phyloP scores from a whole-genome alignment of 2,888 invertebrate species.

The Arge pagana region DNA sequence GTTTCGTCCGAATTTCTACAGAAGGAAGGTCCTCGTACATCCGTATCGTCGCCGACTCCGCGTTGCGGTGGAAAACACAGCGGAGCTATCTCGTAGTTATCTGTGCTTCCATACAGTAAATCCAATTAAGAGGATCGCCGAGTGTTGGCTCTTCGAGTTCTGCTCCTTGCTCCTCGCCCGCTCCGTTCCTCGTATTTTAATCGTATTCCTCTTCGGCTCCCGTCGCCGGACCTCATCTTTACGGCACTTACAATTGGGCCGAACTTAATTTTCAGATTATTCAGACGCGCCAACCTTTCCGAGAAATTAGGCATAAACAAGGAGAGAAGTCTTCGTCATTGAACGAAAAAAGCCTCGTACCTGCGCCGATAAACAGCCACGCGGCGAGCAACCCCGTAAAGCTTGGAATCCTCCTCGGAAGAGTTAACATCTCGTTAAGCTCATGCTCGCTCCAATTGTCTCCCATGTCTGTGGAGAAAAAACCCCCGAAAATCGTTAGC shows the following conservation, averaged over 20 bases:
- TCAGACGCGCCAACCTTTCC: constrained; percentile 5
- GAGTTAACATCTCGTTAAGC: constrained; percentile 14
- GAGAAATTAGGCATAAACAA: no score
- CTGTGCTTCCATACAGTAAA: constrained; percentile 18
- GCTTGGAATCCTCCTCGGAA: not conserved
- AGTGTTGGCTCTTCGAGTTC: not conserved
- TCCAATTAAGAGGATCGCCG: constrained; percentile 17
- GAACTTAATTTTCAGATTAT: constrained; percentile 18
- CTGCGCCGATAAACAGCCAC: not conserved
- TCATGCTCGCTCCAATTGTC: constrained; percentile 13
- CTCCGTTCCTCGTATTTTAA: not conserved
- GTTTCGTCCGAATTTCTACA: no score
- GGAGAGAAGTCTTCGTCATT: no score
- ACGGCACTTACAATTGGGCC: constrained; percentile 14
- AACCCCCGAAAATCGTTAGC: no score
- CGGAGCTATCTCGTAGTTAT: constrained; percentile 1
- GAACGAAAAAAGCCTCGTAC: constrained; percentile 1
- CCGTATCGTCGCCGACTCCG: no score
- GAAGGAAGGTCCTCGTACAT: no score
- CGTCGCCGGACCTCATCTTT: constrained; percentile 8
- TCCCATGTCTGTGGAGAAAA: no score
- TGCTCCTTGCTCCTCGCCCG: not conserved
- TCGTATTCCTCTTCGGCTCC: no score
- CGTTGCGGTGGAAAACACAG: constrained; percentile 1
- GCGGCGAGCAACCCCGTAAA: not conserved